Percentiles rank a stretch among this genome's conserved stretches.
Conservation (phyloP, 2,888 invertebrate species). For the Dryobotodes eremita region DNA sequence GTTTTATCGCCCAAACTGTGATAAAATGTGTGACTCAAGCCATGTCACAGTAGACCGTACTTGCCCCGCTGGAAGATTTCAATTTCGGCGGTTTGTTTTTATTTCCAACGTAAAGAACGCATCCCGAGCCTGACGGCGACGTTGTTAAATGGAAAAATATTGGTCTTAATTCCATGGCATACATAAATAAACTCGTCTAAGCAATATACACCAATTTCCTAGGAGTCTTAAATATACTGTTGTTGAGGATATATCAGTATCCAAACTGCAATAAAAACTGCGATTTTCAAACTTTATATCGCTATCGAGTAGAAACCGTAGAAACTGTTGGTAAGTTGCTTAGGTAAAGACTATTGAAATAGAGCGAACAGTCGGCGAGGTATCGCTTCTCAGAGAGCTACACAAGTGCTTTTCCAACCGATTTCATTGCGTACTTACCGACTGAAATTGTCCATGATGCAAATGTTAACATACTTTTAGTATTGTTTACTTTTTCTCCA, state of each 20-base stretch:
- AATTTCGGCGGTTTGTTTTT: background rate
- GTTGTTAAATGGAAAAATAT: background rate
- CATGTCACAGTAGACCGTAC: too few relatives aligned
- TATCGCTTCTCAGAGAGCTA: conserved; percentile 52
- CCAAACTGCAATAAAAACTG: conserved; percentile 72
- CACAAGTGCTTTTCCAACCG: conserved; percentile 57
- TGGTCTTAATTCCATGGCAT: background rate
- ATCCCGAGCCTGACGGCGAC: background rate
- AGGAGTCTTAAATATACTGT: conserved; percentile 39
- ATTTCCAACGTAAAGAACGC: background rate
- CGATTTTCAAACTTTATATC: conserved; percentile 71
- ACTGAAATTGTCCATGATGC: conserved; percentile 50
- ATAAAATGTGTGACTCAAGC: too few relatives aligned
- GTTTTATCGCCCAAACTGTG: too few relatives aligned
- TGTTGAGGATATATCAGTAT: conserved; percentile 62
- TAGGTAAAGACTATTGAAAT: conserved; percentile 71
- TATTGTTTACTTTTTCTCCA: conserved; percentile 3
- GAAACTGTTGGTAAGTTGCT: conserved; percentile 69
- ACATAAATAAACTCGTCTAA: conserved; percentile 9
- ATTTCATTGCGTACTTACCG: conserved; percentile 57
- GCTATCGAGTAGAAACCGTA: conserved; percentile 59
- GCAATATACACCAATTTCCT: conserved; percentile 38
- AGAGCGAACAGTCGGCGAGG: conserved; percentile 54
- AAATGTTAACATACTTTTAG: conserved; percentile 41
- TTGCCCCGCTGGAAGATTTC: background rate